Percentiles rank a stretch among this genome's conserved stretches.
These are phyloP conservation scores for Anhinga anhinga DNA, from an alignment of 2,113 vertebrate genomes.

Conservation along the genomic window DNA sequence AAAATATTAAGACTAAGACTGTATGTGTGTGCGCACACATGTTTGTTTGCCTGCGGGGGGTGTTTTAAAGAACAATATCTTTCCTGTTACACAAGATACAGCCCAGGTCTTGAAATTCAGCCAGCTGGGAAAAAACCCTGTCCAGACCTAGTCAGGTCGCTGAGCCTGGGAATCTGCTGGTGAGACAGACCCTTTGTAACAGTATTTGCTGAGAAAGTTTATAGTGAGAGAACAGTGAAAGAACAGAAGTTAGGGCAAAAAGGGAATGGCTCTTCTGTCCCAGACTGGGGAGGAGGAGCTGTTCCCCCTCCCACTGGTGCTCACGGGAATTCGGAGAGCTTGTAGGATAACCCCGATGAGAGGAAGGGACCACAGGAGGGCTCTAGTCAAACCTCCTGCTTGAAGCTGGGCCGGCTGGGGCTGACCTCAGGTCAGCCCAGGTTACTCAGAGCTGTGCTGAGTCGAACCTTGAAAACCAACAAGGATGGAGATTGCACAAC, in stretches of 20 bases:
- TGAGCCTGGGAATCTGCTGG: background rate
- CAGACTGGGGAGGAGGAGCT: background rate
- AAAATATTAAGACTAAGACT: background rate
- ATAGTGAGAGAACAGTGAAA: background rate
- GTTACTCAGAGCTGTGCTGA: background rate
- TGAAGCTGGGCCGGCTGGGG: background rate
- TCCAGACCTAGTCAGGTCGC: background rate
- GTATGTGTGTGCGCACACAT: background rate
- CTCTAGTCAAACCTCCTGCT: background rate
- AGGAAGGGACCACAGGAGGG: background rate
- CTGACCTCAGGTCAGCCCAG: background rate
- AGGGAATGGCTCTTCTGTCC: background rate
- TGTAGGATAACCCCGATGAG: background rate
- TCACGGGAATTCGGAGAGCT: background rate
- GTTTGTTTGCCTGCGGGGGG: background rate
- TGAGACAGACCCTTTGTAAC: background rate
- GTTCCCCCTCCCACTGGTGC: background rate
- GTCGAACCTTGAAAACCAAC: background rate
- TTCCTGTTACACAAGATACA: constrained; percentile 33
- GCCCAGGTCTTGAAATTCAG: background rate
- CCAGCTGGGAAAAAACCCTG: background rate
- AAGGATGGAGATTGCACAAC: background rate
- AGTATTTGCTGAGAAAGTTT: background rate
- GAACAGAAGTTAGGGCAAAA: background rate
- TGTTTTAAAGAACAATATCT: background rate